Percentiles rank a stretch among this genome's conserved stretches.
phyloP scores from a whole-genome alignment of 2,888 invertebrate species.

The Mycogona germanica region DNA sequence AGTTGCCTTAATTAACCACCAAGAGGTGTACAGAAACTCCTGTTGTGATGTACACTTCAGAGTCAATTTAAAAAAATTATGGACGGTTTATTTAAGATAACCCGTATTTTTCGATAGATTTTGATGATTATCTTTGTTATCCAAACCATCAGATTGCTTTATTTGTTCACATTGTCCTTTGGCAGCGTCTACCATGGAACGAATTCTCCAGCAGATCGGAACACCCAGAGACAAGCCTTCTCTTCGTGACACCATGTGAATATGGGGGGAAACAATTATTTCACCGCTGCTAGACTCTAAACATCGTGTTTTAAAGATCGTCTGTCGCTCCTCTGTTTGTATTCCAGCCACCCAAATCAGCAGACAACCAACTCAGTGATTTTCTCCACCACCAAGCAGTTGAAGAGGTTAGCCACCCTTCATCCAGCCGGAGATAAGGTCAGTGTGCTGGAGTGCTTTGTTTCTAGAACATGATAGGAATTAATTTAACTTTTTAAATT shows the following conservation, averaged over 20 bases:
- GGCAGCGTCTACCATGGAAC: background rate
- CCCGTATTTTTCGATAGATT: no score
- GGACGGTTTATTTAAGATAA: no score
- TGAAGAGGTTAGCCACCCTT: background rate
- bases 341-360: conserved; percentile 1
- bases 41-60: no score
- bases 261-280: background rate
- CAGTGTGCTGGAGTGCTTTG: background rate
- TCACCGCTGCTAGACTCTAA: no score
- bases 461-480: no score
- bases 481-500: no score
- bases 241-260: background rate
- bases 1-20: background rate
- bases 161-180: no score
- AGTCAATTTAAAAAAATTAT: no score
- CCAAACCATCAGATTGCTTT: no score
- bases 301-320: background rate
- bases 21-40: no score
- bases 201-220: background rate
- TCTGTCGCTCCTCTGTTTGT: background rate
- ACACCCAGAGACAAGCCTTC: conserved; percentile 2
- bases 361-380: background rate
- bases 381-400: background rate
- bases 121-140: no score
- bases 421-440: background rate